phyloP scores from a whole-genome alignment of 2,113 vertebrate genomes.

The Eptatretus burgeri region DNA sequence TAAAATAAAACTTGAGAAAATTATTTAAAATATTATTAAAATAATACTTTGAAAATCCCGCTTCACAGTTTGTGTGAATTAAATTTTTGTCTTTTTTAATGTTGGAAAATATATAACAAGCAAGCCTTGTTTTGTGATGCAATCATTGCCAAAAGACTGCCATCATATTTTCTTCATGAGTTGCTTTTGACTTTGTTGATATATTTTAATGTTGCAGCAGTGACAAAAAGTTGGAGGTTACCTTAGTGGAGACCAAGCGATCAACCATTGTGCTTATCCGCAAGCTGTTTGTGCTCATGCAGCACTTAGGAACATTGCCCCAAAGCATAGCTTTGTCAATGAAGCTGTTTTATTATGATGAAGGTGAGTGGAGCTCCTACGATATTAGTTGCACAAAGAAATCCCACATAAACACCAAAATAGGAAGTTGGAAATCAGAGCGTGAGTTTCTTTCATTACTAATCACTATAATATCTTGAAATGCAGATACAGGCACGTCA shows the following conservation, averaged over 20 bases:
- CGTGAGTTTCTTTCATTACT: too few relatives aligned
- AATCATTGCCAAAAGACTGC: constrained; percentile 8
- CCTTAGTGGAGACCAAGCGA: constrained; percentile 6
- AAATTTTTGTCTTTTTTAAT: constrained; percentile 11
- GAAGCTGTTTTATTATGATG: constrained; percentile 27
- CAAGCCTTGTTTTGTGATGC: constrained; percentile 12
- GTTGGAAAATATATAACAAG: constrained; percentile 4
- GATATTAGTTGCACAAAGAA: too few relatives aligned
- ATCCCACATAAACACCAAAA: too few relatives aligned
- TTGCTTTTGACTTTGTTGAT: constrained; percentile 13
- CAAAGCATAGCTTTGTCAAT: constrained; percentile 22
- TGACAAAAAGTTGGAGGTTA: constrained; percentile 12
- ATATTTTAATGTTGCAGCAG: constrained; percentile 13
- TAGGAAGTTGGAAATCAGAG: too few relatives aligned
- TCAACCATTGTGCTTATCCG: constrained; percentile 14
- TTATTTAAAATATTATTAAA: constrained; percentile 7
- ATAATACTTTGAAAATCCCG: constrained; percentile 10
- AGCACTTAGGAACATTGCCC: constrained; percentile 24
- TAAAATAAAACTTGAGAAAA: too few relatives aligned
- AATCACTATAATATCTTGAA: too few relatives aligned
- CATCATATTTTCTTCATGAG: constrained; percentile 10
- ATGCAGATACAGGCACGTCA: too few relatives aligned
- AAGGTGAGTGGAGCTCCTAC: constrained; percentile 16
- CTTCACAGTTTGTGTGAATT: constrained; percentile 11
- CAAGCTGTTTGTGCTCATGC: constrained; percentile 23